Evolutionary conservation across 2,113 vertebrate species (phyloP).

Genomic region (Fregetta grallaria): DNA sequence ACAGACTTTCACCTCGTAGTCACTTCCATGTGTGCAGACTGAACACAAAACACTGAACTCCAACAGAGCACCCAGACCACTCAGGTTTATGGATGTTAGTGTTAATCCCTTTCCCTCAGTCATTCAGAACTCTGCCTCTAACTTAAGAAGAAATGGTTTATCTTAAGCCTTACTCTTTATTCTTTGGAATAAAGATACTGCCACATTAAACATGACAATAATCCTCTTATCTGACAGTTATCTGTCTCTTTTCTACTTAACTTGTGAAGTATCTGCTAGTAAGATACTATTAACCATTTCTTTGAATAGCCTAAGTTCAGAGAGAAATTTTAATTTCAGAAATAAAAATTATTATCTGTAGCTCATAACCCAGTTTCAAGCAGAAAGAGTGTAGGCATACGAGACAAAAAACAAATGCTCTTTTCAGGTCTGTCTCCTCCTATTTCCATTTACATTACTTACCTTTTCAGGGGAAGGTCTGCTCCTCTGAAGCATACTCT

Average conservation of each 20-base stretch:
- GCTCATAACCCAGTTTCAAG: background rate
- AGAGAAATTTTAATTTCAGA: background rate
- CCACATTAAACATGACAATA: background rate
- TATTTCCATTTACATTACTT: background rate
- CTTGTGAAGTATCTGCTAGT: background rate
- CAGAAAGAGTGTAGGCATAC: background rate
- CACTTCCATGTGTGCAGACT: background rate
- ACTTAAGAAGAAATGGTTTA: background rate
- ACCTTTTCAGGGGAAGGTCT: background rate
- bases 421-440: background rate
- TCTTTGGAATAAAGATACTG: background rate
- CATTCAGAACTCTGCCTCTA: background rate
- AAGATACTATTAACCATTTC: background rate
- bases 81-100: background rate
- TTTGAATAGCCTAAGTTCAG: background rate
- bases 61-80: background rate
- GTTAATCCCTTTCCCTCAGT: background rate
- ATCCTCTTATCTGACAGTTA: background rate
- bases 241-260: background rate
- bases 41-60: background rate
- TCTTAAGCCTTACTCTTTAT: background rate
- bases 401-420: background rate
- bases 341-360: background rate
- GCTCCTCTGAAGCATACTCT: background rate
- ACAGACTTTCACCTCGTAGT: background rate